Evolutionary conservation across 2,797 vertebrate species (phyloP), one percentile per base, ranked within the genome.

Genomic region (Hapalemur alaotrensis): DNA sequence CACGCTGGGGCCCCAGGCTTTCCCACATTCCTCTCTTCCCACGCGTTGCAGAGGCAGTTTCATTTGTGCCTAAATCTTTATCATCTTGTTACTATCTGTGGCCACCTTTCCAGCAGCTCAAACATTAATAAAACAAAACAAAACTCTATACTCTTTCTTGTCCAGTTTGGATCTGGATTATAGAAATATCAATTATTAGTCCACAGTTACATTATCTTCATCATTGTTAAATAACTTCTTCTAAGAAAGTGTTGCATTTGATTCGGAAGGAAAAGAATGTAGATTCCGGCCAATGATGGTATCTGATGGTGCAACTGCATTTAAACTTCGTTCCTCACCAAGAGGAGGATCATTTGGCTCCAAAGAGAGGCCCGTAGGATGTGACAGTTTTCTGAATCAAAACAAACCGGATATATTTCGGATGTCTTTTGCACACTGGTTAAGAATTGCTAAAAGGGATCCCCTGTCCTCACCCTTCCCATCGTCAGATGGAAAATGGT

Each of bases 11-110:
- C 4, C 2, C 14, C 1, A 65, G 22, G 3, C 22, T 50, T 8
- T 7, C 35, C 67, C 61, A 1, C 0, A 0, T 7, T 57, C 30
- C 73, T 61, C 4, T 9, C 11, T 46, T 5, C 32, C 25, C 5
- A 3, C 0, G 15, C 0, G 0, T 0, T 3, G 18, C 61, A 4
- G 54, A 35, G n/a, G 30, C 52, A 5, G 38, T 54, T 50, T 50
- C 7, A 1, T 14, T 61, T 11, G 35, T 48, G 82, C 46, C 43
- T 2, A 1, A 28, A 23, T 22, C 43, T 46, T 63, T 11, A 11
- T 11, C 14, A 3, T 23, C 76, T 13, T 17, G 10, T n/a, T 22
- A 57, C 11, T 41, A 3, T 10, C 2, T 5, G 0, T 25, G 43
- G 78, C 50, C 32, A 15, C 46, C 23, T 28, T 41, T 30, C 43